Base-by-base conservation (phyloP, 2,888 invertebrate species). In the Charanyca ferruginea region DNA sequence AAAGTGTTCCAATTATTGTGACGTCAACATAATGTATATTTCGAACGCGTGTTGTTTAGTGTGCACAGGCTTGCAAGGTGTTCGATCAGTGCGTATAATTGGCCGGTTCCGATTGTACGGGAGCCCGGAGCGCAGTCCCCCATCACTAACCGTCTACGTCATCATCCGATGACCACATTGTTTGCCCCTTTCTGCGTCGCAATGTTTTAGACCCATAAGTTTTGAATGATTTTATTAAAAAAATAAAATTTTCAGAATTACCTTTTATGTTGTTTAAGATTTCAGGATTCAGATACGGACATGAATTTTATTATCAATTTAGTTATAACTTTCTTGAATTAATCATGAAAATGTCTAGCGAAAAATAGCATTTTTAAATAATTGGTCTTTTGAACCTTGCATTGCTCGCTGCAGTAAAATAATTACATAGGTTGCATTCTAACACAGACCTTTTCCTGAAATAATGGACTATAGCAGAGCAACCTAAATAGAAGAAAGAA, bases 71-170 rank as follows among this genome's bases (percentile, higher is more conserved):
- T 80, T 81, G 92, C 91, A 93, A 93, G 93, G 93, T 92, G 93
- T 93, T 90, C 90, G 87, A 90, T 92, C 90, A 89, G 84, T 57
- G 72, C 78, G 68, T 73, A 85, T 93, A 94, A 93, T 94, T 91
- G 93, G 85, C 80, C 80, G 76, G 88, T 93, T 93, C 93, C 93
- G 93, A 92, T 92, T 92, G 91, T 84, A 65, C 77, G 79, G 79
- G 79, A 80, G 55, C 66, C 76, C 75, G 77, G 77, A 80, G 49
- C 54, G 47, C 83, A 80, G 73, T 68, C 73, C 68, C 77, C 54
- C 69, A 73, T 61, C 71, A 52, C 63, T 32, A 20, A 18, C 72
- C 62, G 80, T 73, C 73, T 73, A 65, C 71, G 77, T 71, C 75
- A 76, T 73, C 68, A 73, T 70, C 22, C 72, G 45, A 66, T 67